Evolutionary conservation across 2,888 invertebrate genomes (phyloP).

Genomic region (Auanema sp.): DNA sequence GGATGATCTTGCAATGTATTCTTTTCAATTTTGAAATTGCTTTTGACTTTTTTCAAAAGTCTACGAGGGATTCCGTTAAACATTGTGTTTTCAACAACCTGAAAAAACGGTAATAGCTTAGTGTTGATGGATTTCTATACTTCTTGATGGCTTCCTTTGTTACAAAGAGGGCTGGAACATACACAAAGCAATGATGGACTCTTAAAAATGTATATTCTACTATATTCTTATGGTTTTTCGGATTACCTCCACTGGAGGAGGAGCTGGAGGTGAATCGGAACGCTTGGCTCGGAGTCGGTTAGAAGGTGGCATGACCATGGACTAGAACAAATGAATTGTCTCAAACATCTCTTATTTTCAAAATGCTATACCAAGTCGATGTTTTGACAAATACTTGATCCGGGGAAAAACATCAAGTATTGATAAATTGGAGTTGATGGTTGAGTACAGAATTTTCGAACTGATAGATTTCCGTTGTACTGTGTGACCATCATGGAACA

Average conservation of each 20-base stretch:
- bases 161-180: constrained; percentile 51
- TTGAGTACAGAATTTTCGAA: constrained; percentile 59
- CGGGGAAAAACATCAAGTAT: constrained; percentile 57
- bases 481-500: constrained; percentile 39
- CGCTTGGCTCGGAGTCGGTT: no score
- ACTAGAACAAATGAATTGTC: no score
- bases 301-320: no score
- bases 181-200: constrained; percentile 45
- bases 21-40: neutral
- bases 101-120: neutral
- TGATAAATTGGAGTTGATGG: constrained; percentile 57
- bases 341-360: no score
- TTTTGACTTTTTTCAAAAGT: constrained; percentile 14
- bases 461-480: constrained; percentile 27
- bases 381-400: constrained; percentile 57
- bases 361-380: constrained; percentile 42
- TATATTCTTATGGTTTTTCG: no score
- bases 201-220: no score
- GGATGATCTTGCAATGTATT: constrained; percentile 7
- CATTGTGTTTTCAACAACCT: constrained; percentile 43
- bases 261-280: no score
- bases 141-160: constrained; percentile 44
- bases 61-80: constrained; percentile 39
- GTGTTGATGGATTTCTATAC: constrained; percentile 13
- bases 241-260: no score